phyloP scores from a whole-genome alignment of 2,113 vertebrate species.

The Eidolon helvum region DNA sequence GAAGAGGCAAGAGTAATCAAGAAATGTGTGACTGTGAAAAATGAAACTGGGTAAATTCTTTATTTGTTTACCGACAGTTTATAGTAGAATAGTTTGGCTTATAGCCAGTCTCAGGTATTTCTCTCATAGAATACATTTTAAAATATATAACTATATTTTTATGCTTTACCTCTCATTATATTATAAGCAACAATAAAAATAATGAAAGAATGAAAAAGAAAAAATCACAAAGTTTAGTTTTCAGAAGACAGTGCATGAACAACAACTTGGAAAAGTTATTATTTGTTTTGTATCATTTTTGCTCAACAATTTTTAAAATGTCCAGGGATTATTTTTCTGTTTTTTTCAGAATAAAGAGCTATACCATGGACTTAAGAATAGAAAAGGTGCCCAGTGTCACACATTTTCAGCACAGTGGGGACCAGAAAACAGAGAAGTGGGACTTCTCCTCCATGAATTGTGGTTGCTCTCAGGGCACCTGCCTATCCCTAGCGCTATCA shows the following conservation, averaged over 20 bases:
- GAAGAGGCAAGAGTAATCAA: not conserved
- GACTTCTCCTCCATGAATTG: accelerated
- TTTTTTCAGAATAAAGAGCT: not conserved
- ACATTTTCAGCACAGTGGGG: not conserved
- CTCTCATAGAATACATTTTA: not conserved
- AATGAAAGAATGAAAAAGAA: not conserved
- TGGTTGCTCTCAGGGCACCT: accelerated
- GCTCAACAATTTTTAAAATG: not conserved
- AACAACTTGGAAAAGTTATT: not conserved
- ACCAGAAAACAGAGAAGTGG: not conserved
- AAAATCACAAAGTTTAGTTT: not conserved
- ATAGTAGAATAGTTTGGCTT: not conserved
- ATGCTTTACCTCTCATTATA: not conserved
- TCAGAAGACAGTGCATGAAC: not conserved
- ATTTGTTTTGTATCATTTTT: not conserved
- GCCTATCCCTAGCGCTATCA: not conserved
- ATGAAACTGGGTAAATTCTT: not conserved
- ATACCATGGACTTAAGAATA: not conserved
- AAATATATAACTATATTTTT: not conserved
- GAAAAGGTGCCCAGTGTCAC: accelerated
- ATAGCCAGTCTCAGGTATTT: not conserved
- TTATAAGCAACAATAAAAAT: not conserved
- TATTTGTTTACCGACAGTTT: not conserved
- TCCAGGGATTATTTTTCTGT: not conserved
- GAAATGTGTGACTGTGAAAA: not conserved